Conservation (phyloP, 2,888 invertebrate species). For the Drosophila rellima region DNA sequence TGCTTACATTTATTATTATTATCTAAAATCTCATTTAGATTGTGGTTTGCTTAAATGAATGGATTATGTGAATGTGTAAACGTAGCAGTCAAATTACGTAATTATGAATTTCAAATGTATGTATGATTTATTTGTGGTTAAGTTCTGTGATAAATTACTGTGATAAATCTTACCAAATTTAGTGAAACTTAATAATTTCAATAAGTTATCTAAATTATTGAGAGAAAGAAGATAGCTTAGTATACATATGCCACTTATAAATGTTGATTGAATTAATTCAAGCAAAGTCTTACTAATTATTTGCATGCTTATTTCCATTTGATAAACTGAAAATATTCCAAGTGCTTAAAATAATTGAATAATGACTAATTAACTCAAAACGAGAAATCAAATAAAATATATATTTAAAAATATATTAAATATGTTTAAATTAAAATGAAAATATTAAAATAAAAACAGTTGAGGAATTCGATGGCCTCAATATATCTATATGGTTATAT, state of each 20-base stretch:
- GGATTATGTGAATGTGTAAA: background rate
- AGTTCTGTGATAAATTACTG: background rate
- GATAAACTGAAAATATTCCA: no score
- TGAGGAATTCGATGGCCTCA: no score
- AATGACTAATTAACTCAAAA: no score
- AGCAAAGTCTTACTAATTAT: no score
- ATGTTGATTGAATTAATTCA: no score
- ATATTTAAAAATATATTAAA: background rate
- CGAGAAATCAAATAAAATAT: background rate
- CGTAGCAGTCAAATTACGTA: background rate
- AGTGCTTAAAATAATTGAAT: no score
- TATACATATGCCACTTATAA: no score
- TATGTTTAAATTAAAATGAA: no score
- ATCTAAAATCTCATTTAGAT: background rate
- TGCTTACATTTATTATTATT: constrained; percentile 7
- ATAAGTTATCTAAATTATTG: background rate
- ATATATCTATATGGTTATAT: no score
- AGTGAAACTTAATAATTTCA: background rate
- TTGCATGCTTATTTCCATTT: no score
- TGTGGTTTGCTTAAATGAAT: background rate
- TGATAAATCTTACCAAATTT: background rate
- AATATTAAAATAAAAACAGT: no score
- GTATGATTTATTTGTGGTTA: background rate
- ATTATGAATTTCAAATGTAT: background rate
- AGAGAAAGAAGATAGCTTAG: no score